Conservation (phyloP, 2,888 invertebrate genomes). For the Branchellion lobata region DNA sequence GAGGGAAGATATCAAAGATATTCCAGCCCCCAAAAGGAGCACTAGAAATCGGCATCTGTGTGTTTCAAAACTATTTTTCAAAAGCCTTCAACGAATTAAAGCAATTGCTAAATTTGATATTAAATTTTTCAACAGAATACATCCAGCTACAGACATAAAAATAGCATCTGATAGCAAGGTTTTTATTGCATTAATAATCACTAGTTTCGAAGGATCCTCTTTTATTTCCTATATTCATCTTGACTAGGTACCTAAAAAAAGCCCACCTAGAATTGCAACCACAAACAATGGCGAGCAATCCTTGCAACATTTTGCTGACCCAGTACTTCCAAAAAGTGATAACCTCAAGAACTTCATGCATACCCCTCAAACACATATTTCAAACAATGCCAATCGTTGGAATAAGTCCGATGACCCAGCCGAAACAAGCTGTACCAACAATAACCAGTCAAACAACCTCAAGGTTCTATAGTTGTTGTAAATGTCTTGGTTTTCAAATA, state of each 20-base stretch:
- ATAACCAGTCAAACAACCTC: too few relatives aligned
- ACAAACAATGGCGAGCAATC: neutral
- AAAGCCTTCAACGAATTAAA: neutral
- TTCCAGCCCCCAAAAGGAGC: constrained; percentile 16
- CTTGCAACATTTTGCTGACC: constrained; percentile 15
- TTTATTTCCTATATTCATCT: too few relatives aligned
- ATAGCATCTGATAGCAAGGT: neutral
- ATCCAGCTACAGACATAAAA: neutral
- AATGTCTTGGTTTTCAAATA: neutral
- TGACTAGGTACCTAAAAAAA: neutral
- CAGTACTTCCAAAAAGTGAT: neutral
- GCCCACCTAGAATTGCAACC: neutral
- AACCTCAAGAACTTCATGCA: too few relatives aligned
- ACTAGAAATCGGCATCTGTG: neutral
- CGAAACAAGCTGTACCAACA: too few relatives aligned
- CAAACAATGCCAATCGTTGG: too few relatives aligned
- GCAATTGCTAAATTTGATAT: neutral
- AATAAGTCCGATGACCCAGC: too few relatives aligned
- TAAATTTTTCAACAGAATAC: neutral
- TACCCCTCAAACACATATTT: too few relatives aligned
- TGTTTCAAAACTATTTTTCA: neutral
- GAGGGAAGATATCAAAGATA: constrained; percentile 22
- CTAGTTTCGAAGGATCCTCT: too few relatives aligned
- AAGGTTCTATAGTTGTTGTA: too few relatives aligned
- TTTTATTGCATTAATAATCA: neutral